Conservation (phyloP, 2,888 invertebrate species). For the Stenotaenia linearis region DNA sequence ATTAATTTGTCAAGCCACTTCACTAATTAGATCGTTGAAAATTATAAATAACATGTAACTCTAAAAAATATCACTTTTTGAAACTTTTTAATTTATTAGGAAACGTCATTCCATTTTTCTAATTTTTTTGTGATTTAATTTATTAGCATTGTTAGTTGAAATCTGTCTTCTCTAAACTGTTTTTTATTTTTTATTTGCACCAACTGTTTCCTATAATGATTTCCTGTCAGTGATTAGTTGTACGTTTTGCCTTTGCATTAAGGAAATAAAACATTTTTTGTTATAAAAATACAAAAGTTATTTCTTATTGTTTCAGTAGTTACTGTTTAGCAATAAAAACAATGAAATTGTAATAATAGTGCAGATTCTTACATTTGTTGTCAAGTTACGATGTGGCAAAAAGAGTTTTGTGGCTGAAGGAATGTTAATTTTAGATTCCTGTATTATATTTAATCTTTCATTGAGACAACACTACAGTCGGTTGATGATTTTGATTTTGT, state of each 20-base stretch:
- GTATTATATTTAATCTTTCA: not conserved
- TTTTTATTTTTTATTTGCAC: not conserved
- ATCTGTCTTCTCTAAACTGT: not conserved
- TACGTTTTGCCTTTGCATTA: not conserved
- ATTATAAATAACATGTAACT: not conserved
- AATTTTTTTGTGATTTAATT: not conserved
- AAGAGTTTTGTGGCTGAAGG: not conserved
- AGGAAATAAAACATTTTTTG: not conserved
- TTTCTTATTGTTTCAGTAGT: too few relatives aligned
- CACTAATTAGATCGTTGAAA: not conserved
- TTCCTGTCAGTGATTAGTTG: not conserved
- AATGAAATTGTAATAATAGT: too few relatives aligned
- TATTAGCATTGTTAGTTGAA: not conserved
- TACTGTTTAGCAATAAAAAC: too few relatives aligned
- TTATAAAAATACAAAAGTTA: not conserved
- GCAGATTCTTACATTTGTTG: too few relatives aligned
- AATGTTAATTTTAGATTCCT: too few relatives aligned
- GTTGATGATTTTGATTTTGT: not conserved
- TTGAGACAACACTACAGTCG: not conserved
- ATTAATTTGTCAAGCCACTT: not conserved
- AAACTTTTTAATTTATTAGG: not conserved
- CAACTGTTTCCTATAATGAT: not conserved
- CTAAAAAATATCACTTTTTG: not conserved
- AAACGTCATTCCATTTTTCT: slow-evolving; percentile 2
- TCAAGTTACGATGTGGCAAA: not conserved